Evolutionary conservation across 2,797 vertebrate genomes (phyloP).

Genomic region (Simalia tracyae): DNA sequence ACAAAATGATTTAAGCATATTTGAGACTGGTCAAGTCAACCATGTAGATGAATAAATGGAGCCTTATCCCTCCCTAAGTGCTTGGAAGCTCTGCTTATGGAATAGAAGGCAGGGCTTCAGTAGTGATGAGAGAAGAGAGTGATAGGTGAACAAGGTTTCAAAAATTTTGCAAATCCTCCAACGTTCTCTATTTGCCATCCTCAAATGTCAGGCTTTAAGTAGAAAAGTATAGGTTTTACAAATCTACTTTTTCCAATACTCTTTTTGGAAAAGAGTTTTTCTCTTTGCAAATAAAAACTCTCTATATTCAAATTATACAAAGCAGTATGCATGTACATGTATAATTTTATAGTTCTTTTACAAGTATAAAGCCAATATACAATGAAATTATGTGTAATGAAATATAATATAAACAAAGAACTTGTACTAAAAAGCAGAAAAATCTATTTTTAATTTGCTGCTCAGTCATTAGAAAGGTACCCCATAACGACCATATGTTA

Average conservation of each 20-base stretch:
- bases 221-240: neutral
- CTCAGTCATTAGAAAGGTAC: conserved; percentile 82
- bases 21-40: neutral
- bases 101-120: neutral
- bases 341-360: conserved; percentile 42
- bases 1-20: neutral
- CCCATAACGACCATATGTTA: conserved; percentile 82
- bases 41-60: neutral
- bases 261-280: neutral
- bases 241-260: neutral
- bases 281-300: neutral
- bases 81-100: neutral
- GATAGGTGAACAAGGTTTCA: neutral
- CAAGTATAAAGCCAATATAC: conserved; percentile 43
- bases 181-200: neutral
- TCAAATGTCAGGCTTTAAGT: neutral
- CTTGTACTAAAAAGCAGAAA: conserved; percentile 64
- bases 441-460: conserved; percentile 78
- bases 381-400: conserved; percentile 62
- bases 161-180: neutral
- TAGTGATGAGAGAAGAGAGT: neutral
- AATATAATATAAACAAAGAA: conserved; percentile 71
- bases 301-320: neutral
- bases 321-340: neutral
- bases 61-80: neutral